These are phyloP conservation scores for Hypomecis atomaria DNA, from an alignment of 2,888 invertebrate genomes.

Conservation along the genomic window DNA sequence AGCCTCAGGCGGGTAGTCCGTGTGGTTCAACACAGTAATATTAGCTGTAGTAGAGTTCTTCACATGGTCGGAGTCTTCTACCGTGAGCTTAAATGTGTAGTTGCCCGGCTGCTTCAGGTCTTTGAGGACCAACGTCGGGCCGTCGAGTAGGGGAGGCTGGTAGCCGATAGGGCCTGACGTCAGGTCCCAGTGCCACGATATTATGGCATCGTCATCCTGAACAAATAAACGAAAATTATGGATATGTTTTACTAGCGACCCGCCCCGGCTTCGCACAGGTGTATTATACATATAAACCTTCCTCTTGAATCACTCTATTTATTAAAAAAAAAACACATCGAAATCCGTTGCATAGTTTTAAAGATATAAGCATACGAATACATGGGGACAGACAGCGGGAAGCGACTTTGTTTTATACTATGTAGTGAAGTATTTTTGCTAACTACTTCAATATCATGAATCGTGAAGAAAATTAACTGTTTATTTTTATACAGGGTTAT, in stretches of 20 bases:
- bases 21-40: constrained; percentile 95
- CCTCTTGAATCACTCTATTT: too few relatives aligned
- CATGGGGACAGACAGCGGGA: too few relatives aligned
- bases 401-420: too few relatives aligned
- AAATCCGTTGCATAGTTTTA: too few relatives aligned
- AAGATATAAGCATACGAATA: too few relatives aligned
- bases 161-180: constrained; percentile 95
- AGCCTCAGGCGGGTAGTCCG: constrained; percentile 97
- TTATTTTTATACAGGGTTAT: too few relatives aligned
- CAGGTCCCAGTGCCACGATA: constrained; percentile 96
- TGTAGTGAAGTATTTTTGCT: not conserved
- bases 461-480: too few relatives aligned
- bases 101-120: constrained; percentile 94
- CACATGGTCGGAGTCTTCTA: constrained; percentile 95
- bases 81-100: constrained; percentile 95
- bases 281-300: too few relatives aligned
- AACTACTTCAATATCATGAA: not conserved
- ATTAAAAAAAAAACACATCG: too few relatives aligned
- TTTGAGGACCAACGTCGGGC: constrained; percentile 92
- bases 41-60: constrained; percentile 94
- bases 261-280: too few relatives aligned
- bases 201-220: constrained; percentile 92
- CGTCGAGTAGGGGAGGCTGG: constrained; percentile 91
- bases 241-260: too few relatives aligned
- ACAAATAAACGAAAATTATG: not conserved